Percentiles rank a stretch among this genome's conserved stretches.
phyloP scores from a whole-genome alignment of 2,888 invertebrate genomes.

The Chesias legatella region DNA sequence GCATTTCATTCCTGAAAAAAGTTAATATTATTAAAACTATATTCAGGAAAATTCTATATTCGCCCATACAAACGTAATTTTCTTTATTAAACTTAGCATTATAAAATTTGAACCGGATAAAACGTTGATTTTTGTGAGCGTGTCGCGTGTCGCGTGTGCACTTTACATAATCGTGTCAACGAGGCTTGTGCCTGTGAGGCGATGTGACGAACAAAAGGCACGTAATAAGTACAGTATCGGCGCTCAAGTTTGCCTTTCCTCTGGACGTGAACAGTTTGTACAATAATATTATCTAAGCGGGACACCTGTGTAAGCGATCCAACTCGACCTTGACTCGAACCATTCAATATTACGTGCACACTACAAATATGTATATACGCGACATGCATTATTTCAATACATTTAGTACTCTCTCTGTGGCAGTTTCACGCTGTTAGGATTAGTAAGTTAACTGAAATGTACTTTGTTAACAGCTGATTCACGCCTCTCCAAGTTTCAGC shows the following conservation, averaged over 20 bases:
- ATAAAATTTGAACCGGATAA: background rate
- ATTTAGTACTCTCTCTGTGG: background rate
- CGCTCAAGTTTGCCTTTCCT: slow-evolving; percentile 25
- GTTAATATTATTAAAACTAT: slow-evolving; percentile 8
- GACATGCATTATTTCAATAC: slow-evolving; percentile 9
- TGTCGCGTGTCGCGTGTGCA: slow-evolving; percentile 18
- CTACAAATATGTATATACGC: slow-evolving; percentile 2
- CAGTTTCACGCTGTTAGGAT: background rate
- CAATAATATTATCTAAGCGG: slow-evolving; percentile 25
- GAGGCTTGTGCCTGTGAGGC: background rate
- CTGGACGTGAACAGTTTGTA: slow-evolving; percentile 27
- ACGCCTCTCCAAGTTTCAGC: too few species aligned
- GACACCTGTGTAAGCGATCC: slow-evolving; percentile 48
- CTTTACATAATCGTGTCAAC: slow-evolving; percentile 19
- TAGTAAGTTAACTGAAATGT: too few species aligned
- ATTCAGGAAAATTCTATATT: slow-evolving; percentile 1
- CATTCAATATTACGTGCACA: slow-evolving; percentile 22
- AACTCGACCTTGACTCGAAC: slow-evolving; percentile 43
- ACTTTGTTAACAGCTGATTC: too few species aligned
- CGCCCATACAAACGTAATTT: background rate
- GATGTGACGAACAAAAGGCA: slow-evolving; percentile 20
- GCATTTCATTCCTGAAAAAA: slow-evolving; percentile 27
- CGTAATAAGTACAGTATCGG: slow-evolving; percentile 25
- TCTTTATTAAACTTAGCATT: background rate
- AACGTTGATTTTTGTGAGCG: too few species aligned